Evolutionary conservation across 2,113 vertebrate species (phyloP).

Genomic region (Lepus europaeus): DNA sequence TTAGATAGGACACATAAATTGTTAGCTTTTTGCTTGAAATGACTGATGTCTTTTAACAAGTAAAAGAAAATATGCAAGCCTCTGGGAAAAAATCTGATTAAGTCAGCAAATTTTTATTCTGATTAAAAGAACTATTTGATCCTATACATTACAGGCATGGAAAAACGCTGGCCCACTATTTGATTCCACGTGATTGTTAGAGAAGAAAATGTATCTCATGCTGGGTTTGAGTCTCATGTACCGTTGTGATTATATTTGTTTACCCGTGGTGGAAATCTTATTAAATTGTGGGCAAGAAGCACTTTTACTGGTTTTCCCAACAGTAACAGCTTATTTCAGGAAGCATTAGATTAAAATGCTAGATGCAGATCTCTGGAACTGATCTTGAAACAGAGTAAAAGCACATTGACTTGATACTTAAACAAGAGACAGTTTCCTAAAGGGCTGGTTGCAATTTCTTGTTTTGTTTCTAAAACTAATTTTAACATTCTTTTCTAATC

Average conservation of each 20-base stretch:
- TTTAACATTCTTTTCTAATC: conserved; percentile 43
- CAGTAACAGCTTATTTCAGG: conserved; percentile 65
- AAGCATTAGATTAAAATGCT: conserved; percentile 72
- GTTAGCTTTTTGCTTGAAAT: conserved; percentile 54
- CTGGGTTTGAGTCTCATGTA: not conserved
- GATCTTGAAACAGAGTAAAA: conserved; percentile 47
- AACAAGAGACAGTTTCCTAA: conserved; percentile 48
- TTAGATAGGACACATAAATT: not conserved
- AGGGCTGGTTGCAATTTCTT: conserved; percentile 48
- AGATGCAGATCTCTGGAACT: conserved; percentile 47
- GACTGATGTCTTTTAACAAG: conserved; percentile 42
- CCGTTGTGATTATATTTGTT: conserved; percentile 68
- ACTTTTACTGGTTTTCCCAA: conserved; percentile 63
- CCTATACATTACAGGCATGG: not conserved
- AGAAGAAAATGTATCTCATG: not conserved
- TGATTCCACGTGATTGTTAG: conserved; percentile 10
- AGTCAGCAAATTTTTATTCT: conserved; percentile 39
- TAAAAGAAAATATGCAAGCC: conserved; percentile 37
- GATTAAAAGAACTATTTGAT: conserved; percentile 59
- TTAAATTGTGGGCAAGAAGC: conserved; percentile 64
- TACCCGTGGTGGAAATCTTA: conserved; percentile 68
- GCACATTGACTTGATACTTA: conserved; percentile 33
- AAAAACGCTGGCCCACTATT: conserved; percentile 5
- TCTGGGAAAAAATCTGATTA: conserved; percentile 24
- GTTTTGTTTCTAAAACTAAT: conserved; percentile 46